Evolutionary conservation across 2,888 invertebrate species (phyloP).

Genomic region (Pogonocherus hispidulus): DNA sequence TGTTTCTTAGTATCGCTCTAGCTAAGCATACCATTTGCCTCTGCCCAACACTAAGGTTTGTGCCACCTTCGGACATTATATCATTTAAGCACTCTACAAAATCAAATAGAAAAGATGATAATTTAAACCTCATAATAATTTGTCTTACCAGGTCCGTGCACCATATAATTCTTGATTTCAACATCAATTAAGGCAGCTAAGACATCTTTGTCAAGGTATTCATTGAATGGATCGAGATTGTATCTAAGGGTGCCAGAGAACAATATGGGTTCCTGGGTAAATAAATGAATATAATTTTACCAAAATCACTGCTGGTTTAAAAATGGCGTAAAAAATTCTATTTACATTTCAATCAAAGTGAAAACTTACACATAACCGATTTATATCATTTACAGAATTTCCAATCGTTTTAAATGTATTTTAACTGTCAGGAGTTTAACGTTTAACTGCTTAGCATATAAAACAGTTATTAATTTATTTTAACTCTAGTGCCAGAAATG

Average conservation of each 20-base stretch:
- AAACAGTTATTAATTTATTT: no score
- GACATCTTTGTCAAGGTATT: conserved; percentile 64
- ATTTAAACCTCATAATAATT: background rate
- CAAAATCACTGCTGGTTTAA: no score
- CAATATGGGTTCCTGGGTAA: conserved; percentile 73
- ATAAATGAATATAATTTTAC: no score
- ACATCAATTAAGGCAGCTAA: conserved; percentile 64
- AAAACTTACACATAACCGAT: no score
- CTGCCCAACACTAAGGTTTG: conserved; percentile 86
- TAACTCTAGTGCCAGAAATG: no score
- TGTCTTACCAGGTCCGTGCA: conserved; percentile 63
- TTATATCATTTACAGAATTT: no score
- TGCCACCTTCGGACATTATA: conserved; percentile 79
- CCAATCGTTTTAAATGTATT: no score
- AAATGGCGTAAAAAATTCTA: no score
- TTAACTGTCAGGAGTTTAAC: no score
- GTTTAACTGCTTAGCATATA: no score
- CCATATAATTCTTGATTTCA: conserved; percentile 68
- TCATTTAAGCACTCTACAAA: conserved; percentile 70
- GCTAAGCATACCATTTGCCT: conserved; percentile 86
- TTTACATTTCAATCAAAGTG: no score
- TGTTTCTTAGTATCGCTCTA: conserved; percentile 81
- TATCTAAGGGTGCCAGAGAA: conserved; percentile 77
- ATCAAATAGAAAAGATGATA: background rate
- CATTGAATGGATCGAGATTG: conserved; percentile 78